Evolutionary conservation across 2,888 invertebrate species (phyloP), one percentile per base, ranked within the genome.

Genomic region (Zaprionus bogoriensis): DNA sequence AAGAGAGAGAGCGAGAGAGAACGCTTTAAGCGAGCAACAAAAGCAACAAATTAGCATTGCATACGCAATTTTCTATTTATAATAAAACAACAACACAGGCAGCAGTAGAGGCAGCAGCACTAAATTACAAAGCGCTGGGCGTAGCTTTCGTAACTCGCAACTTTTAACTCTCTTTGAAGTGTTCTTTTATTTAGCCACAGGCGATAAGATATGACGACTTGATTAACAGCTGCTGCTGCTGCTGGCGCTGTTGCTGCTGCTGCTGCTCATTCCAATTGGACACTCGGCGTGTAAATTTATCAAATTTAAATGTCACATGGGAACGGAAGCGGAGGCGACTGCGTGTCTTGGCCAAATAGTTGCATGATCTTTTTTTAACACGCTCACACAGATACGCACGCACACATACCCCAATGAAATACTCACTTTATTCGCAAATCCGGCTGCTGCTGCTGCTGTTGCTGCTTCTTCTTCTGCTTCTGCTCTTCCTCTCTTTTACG

Each of bases 51-150:
- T 85, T 85, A 86, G 82, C 82, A 85, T 73, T 87, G 85, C 87
- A 84, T 87, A 87, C 87, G 87, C 88, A 88, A 87, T 87, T 87
- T 87, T 87, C 87, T 87, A 87, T 87, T 88, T 87, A 82, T 87
- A 87, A 81, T 74, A 73, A 71, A 76, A 71, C 66, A 74, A 62
- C 64, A 74, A 67, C 71, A 80, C 36, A 67, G 64, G 44, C 45
- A 65, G 46, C 50, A 60, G 50, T 47, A 42, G 22, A 20, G 20
- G n/a, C 39, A 48, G 27, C 36, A 39, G 36, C 19, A 69, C 65
- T 69, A 30, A 45, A 27, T 53, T 71, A 60, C 52, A 67, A 52
- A 71, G 71, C 73, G 58, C 52, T 53, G 42, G 55, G 30, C 55
- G 52, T 60, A 68, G 64, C 60, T 74, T 72, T 74, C 63, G 45